These are phyloP conservation scores for Tyrophagus putrescentiae DNA, from an alignment of 1,140 invertebrate species.

Conservation along the genomic window DNA sequence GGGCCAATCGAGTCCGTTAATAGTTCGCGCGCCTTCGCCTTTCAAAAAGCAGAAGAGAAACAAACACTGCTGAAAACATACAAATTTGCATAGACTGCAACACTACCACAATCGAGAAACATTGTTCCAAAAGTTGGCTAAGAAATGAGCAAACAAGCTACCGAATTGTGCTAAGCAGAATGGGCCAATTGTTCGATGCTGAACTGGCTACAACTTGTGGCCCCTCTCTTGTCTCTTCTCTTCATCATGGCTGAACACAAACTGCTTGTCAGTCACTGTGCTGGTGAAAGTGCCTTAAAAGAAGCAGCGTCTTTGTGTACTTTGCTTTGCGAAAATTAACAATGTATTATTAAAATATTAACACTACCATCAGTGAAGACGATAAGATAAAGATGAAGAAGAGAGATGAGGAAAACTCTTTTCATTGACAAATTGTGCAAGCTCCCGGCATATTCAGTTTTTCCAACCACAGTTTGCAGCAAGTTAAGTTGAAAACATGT, in stretches of 20 bases:
- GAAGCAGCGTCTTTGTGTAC: not conserved
- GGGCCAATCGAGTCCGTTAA: conserved; percentile 4
- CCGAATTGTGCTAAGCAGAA: too few relatives aligned
- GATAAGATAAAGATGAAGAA: too few relatives aligned
- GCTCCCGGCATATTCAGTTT: too few relatives aligned
- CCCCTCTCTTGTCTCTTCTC: not conserved
- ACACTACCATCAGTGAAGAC: not conserved
- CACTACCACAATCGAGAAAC: not conserved
- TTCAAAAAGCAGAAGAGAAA: too few relatives aligned
- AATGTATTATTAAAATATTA: conserved; percentile 8
- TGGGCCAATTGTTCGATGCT: not conserved
- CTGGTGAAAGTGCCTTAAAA: too few relatives aligned
- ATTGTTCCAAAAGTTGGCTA: not conserved
- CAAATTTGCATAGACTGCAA: not conserved
- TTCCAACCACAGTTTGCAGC: too few relatives aligned
- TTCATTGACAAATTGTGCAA: too few relatives aligned
- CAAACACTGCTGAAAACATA: not conserved
- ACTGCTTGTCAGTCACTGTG: not conserved
- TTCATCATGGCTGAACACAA: not conserved
- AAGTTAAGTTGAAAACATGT: too few relatives aligned
- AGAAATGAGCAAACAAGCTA: not conserved
- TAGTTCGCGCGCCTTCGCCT: conserved; percentile 1
- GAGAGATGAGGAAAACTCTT: too few relatives aligned
- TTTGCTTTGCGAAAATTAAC: conserved; percentile 3
- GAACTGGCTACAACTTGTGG: too few relatives aligned